phyloP scores from a whole-genome alignment of 64 coral and sea anemone species.

The Stichodactyla helianthus region DNA sequence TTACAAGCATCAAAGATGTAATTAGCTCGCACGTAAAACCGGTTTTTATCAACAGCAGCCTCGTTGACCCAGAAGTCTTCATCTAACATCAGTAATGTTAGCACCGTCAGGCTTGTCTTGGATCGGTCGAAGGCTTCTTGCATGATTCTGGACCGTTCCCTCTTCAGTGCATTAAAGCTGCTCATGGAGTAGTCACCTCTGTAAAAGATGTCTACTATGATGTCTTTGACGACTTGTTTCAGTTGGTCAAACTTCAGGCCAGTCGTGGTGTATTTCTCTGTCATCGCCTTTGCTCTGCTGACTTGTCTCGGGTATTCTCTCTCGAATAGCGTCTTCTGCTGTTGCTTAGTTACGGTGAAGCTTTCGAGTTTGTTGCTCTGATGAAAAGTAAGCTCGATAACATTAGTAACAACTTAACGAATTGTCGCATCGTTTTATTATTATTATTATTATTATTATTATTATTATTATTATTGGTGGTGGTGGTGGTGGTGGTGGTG shows the following conservation, averaged over 20 bases:
- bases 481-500: no score
- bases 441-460: background rate
- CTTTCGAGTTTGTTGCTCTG: no score
- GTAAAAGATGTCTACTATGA: slow-evolving; percentile 19
- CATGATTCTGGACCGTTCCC: background rate
- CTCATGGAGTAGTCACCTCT: slow-evolving; percentile 21
- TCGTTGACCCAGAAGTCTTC: background rate
- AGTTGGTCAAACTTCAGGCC: background rate
- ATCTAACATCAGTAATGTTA: background rate
- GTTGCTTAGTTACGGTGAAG: no score
- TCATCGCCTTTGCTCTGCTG: no score
- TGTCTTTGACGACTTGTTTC: slow-evolving; percentile 18
- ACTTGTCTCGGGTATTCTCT: no score
- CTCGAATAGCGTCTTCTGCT: no score
- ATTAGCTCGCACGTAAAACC: background rate
- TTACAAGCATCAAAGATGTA: background rate
- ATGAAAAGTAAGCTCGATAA: no score
- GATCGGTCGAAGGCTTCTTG: background rate
- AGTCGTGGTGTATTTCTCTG: no score
- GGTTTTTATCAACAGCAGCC: background rate
- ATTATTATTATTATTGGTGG: no score
- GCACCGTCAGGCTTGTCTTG: background rate
- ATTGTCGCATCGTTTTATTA: no score
- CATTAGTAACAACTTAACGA: no score
- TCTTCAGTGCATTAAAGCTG: background rate